Base-by-base conservation (phyloP, 2,113 vertebrate genomes). In the Dicentrarchus labrax region DNA sequence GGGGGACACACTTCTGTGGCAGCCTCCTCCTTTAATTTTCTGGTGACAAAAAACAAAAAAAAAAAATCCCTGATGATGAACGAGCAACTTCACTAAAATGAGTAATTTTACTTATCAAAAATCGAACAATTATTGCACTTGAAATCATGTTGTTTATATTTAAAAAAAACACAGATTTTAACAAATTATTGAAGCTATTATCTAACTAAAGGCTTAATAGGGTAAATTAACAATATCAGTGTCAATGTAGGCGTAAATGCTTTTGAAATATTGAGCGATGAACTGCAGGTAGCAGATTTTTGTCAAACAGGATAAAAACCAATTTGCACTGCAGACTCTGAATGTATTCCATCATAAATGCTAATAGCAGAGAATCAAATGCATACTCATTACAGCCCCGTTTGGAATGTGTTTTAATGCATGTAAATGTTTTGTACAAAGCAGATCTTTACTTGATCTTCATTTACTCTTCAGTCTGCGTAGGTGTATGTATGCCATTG, bases 11-110 rank as follows among this genome's bases (percentile, higher is more conserved):
- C 76, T 79, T 80, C 89, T 72, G 73, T 83, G 80, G 87, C 86
- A 85, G 89, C 87, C 94, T 90, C 89, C 93, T 94, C 92, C 90
- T 90, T 89, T 59, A 86, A 77, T 84, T 76, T 84, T 87, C 95
- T 96, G 84, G 11, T 74, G 83, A 91, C 76, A 87, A 81, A 86
- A 78, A 76, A 11, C 70, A 85, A 47, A 9, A 43, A 19, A 67
- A 53, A 64, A 54, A 43, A 69, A 30, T 30, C 30, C 30, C 30
- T 30, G 16, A 65, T 43, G 41, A 61, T 21, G 13, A 4, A 64
- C 24, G 30, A 79, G 3, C 24, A 69, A 57, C 17, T 66, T 65
- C 10, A 61, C 62, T 62, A 61, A 74, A 47, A 11, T 45, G 22
- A 22, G n/a, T 48, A 73, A 39, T 30, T 30, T 30, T 30, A 30